A percentile compares a stretch with the other conserved stretches of the same genome.
These are phyloP conservation scores for Atherinosoma microstoma DNA, from an alignment of 2,797 vertebrate species.

Conservation along the genomic window DNA sequence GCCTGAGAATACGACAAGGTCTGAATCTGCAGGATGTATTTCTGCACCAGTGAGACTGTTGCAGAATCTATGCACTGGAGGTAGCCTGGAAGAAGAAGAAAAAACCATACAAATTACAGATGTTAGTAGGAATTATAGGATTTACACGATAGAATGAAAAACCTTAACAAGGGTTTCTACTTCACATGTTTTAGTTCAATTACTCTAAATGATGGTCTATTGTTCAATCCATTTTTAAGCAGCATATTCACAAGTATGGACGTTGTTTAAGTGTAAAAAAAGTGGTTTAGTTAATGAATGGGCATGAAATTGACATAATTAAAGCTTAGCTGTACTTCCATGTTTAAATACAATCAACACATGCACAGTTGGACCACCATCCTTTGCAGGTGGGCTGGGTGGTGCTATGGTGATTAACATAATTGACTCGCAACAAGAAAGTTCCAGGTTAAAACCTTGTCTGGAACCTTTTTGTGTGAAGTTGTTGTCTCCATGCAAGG, in stretches of 20 bases:
- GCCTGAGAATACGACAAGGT: slow-evolving; percentile 87
- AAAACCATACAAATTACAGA: slow-evolving; percentile 9
- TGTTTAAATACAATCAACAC: not conserved
- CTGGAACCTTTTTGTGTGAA: not conserved
- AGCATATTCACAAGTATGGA: not conserved
- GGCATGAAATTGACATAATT: slow-evolving; percentile 6
- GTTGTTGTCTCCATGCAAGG: not conserved
- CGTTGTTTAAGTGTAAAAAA: not conserved
- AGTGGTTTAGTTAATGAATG: not conserved
- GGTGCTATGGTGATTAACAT: too few species aligned
- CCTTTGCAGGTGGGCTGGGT: not conserved
- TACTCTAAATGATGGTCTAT: not conserved
- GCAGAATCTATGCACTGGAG: slow-evolving; percentile 87
- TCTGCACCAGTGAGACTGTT: slow-evolving; percentile 78
- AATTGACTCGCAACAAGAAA: too few species aligned
- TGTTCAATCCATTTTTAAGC: not conserved
- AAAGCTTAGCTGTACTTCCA: not conserved
- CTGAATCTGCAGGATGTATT: slow-evolving; percentile 86
- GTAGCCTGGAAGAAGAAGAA: slow-evolving; percentile 79
- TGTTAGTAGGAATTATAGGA: not conserved
- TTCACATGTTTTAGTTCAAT: not conserved
- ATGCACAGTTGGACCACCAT: not conserved
- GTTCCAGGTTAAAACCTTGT: too few species aligned
- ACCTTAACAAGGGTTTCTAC: not conserved
- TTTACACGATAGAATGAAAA: not conserved